A percentile compares a stretch with the other conserved stretches of the same genome.
phyloP scores from a whole-genome alignment of 1,140 invertebrate species.

The Nebria ingens region DNA sequence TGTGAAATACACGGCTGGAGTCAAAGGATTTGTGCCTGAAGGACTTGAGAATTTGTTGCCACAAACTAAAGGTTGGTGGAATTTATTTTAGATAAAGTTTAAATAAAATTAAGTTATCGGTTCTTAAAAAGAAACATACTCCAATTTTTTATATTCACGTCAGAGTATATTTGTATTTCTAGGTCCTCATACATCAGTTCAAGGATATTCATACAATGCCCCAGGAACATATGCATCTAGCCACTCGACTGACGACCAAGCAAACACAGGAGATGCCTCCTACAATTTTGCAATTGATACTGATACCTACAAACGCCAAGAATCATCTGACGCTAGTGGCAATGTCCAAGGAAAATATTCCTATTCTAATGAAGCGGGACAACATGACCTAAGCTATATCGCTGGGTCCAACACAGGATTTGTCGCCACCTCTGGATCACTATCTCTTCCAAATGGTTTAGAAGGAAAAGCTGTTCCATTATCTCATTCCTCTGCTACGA shows the following conservation, averaged over 20 bases:
- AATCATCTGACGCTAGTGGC: slow-evolving; percentile 21
- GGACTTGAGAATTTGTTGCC: neutral
- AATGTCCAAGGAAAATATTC: slow-evolving; percentile 26
- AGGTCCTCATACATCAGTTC: neutral
- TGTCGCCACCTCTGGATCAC: slow-evolving; percentile 17
- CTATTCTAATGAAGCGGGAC: slow-evolving; percentile 18
- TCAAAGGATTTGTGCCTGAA: slow-evolving; percentile 17
- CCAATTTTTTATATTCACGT: neutral
- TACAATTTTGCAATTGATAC: slow-evolving; percentile 19
- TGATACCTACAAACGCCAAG: slow-evolving; percentile 20
- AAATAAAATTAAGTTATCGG: too few species aligned
- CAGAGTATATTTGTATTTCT: too few species aligned
- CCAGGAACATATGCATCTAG: neutral
- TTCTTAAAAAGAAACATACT: too few species aligned
- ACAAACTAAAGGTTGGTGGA: neutral
- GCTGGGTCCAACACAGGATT: slow-evolving; percentile 24
- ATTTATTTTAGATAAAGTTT: neutral
- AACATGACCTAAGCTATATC: slow-evolving; percentile 19
- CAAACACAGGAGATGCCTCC: slow-evolving; percentile 17
- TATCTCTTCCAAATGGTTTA: slow-evolving; percentile 14
- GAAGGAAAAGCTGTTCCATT: neutral
- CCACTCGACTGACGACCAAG: neutral
- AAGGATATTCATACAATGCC: neutral
- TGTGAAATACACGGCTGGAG: slow-evolving; percentile 19
- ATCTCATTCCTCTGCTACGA: slow-evolving; percentile 11